These are phyloP conservation scores for Zophobas morio DNA, from an alignment of 1,140 invertebrate species.

Conservation along the genomic window DNA sequence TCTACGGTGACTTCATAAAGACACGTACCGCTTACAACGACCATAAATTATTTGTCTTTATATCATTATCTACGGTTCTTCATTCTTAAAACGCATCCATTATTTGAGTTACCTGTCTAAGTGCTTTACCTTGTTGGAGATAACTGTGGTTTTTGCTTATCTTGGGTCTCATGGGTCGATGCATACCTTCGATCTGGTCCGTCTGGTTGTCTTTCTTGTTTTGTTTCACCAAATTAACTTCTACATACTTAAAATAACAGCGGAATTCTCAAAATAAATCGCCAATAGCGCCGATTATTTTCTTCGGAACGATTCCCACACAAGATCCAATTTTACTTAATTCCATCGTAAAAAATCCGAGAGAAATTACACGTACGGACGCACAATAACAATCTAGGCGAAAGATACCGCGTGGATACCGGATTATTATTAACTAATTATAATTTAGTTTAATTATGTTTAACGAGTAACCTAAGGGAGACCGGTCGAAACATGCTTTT, in stretches of 20 bases:
- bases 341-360: slow-evolving; percentile 11
- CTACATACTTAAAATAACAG: slow-evolving; percentile 25
- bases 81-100: slow-evolving; percentile 44
- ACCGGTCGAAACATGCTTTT: slow-evolving; percentile 44
- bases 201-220: slow-evolving; percentile 5
- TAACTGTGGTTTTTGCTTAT: slow-evolving; percentile 47
- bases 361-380: slow-evolving; percentile 14
- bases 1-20: slow-evolving; percentile 28
- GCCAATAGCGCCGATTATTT: background rate
- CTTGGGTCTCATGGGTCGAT: slow-evolving; percentile 37
- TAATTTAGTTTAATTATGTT: slow-evolving; percentile 49
- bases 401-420: slow-evolving; percentile 36
- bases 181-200: slow-evolving; percentile 37
- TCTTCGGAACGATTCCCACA: slow-evolving; percentile 19
- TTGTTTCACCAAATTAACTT: slow-evolving; percentile 17
- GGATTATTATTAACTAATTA: slow-evolving; percentile 50
- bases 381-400: slow-evolving; percentile 25
- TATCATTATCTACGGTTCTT: slow-evolving; percentile 40
- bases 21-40: slow-evolving; percentile 28
- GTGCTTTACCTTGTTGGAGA: slow-evolving; percentile 50
- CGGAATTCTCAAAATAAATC: slow-evolving; percentile 17
- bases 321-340: background rate
- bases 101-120: slow-evolving; percentile 49
- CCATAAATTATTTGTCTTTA: slow-evolving; percentile 46
- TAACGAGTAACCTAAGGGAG: slow-evolving; percentile 45